Evolutionary conservation across 2,797 vertebrate species (phyloP).

Genomic region (Micromesistius poutassou): DNA sequence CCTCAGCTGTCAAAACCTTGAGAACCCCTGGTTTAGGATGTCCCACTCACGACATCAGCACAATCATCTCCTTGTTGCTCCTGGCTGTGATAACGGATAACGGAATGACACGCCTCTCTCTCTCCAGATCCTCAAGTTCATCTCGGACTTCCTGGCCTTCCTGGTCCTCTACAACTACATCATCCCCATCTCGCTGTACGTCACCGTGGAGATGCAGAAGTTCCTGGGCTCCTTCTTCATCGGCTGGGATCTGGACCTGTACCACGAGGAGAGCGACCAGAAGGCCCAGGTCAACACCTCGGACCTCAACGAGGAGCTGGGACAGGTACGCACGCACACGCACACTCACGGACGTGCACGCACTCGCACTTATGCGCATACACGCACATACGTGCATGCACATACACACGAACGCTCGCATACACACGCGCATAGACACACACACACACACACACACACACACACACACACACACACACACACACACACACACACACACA

Average conservation of each 20-base stretch:
- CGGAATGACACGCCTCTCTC: not conserved
- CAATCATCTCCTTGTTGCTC: not conserved
- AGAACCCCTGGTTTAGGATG: too few relatives aligned
- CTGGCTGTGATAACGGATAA: not conserved
- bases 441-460: too few relatives aligned
- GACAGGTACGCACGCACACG: constrained; percentile 78
- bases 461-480: too few relatives aligned
- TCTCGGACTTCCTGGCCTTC: constrained; percentile 98
- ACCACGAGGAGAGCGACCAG: constrained; percentile 92
- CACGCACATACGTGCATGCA: too few relatives aligned
- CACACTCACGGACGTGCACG: not conserved
- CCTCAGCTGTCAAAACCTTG: too few relatives aligned
- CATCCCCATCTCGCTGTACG: constrained; percentile 98
- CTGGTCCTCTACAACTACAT: constrained; percentile 98
- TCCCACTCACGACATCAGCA: not conserved
- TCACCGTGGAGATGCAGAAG: constrained; percentile 99
- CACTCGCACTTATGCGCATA: not conserved
- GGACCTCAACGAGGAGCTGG: constrained; percentile 96
- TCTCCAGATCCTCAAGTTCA: constrained; percentile 89
- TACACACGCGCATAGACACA: too few relatives aligned
- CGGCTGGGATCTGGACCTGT: constrained; percentile 95
- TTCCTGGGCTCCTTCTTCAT: constrained; percentile 98
- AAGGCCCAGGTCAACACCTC: constrained; percentile 98
- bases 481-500: too few relatives aligned
- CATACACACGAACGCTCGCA: too few relatives aligned